A percentile compares a stretch with the other conserved stretches of the same genome.
Evolutionary conservation across 2,888 invertebrate species (phyloP).

Genomic region (Argyresthia goedartella): DNA sequence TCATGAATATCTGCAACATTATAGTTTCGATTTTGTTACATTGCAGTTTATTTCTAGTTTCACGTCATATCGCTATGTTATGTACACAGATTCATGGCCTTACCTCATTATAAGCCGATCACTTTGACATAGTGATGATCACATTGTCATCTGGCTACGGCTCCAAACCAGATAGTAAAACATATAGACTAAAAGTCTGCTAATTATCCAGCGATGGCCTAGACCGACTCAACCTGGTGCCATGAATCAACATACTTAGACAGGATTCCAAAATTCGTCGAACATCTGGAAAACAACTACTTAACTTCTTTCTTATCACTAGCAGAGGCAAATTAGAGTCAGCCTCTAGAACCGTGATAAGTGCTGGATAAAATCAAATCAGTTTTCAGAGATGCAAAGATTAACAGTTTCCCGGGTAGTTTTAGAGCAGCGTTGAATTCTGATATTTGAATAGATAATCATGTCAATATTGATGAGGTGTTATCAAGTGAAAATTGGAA

Average conservation of each 20-base stretch:
- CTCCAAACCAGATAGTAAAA: slow-evolving; percentile 15
- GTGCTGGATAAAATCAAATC: slow-evolving; percentile 12
- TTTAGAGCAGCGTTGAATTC: neutral
- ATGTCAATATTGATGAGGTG: too few relatives aligned
- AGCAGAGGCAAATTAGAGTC: slow-evolving; percentile 6
- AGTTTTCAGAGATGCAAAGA: slow-evolving; percentile 6
- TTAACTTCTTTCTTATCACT: slow-evolving; percentile 8
- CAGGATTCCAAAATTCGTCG: neutral
- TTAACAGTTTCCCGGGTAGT: slow-evolving; percentile 9
- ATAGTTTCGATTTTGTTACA: neutral
- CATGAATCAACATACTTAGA: slow-evolving; percentile 8
- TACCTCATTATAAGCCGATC: slow-evolving; percentile 1
- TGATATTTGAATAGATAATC: neutral
- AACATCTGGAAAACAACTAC: neutral
- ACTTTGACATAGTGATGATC: slow-evolving; percentile 3
- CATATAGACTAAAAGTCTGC: slow-evolving; percentile 15
- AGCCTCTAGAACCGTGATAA: slow-evolving; percentile 11
- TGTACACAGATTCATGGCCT: slow-evolving; percentile 12
- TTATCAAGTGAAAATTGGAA: neutral
- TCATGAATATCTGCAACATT: neutral
- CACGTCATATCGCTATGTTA: slow-evolving; percentile 3
- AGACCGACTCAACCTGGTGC: slow-evolving; percentile 7
- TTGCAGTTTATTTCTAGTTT: slow-evolving; percentile 5
- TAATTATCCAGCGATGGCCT: slow-evolving; percentile 6
- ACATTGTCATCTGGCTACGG: slow-evolving; percentile 12